Evolutionary conservation across 2,888 invertebrate genomes (phyloP).

Genomic region (Drosophila anomalata): DNA sequence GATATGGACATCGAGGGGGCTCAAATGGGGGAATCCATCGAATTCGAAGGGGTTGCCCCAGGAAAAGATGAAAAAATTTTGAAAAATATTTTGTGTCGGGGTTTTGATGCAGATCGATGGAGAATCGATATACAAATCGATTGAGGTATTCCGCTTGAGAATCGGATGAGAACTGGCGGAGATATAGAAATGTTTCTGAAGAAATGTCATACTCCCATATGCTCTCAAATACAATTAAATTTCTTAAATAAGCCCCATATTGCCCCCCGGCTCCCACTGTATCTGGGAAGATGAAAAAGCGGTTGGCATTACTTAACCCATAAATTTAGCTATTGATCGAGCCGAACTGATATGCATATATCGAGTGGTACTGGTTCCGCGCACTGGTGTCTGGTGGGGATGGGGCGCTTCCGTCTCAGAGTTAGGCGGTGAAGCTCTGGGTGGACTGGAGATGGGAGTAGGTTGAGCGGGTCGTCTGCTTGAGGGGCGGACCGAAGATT

Average conservation of each 20-base stretch:
- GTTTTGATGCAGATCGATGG: neutral
- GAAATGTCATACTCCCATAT: neutral
- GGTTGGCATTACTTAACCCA: conserved; percentile 27
- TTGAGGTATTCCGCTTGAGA: too few species aligned
- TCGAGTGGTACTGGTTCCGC: neutral
- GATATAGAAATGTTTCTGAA: neutral
- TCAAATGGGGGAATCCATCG: too few species aligned
- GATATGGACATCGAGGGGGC: too few species aligned
- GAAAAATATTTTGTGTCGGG: too few species aligned
- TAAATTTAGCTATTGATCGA: conserved; percentile 24
- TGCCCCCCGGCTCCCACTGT: neutral
- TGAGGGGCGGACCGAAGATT: neutral
- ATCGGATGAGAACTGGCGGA: too few species aligned
- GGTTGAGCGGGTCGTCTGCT: neutral
- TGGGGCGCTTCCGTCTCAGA: neutral
- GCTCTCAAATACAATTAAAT: neutral
- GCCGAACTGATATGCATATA: neutral
- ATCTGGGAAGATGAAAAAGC: conserved; percentile 5
- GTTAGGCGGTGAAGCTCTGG: conserved; percentile 19
- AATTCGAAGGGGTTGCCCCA: too few species aligned
- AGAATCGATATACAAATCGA: too few species aligned
- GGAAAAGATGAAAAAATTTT: too few species aligned
- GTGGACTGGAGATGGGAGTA: neutral
- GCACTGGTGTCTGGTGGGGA: neutral
- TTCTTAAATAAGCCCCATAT: too few species aligned